These are phyloP conservation scores for Montipora capricornis DNA, from an alignment of 64 coral and sea anemone genomes.

Conservation along the genomic window DNA sequence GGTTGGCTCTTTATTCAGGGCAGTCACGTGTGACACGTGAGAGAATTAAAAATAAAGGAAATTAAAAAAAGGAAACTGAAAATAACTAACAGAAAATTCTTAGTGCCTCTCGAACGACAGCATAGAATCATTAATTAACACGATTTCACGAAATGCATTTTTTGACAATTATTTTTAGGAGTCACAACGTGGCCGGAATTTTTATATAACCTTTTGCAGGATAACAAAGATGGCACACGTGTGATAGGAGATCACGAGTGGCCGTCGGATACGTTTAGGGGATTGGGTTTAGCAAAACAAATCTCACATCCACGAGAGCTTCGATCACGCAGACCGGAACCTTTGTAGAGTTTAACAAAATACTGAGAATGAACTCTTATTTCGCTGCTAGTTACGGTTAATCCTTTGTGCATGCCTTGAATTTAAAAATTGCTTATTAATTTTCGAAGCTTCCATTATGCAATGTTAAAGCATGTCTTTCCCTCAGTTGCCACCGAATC, in stretches of 20 bases:
- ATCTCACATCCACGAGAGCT: background rate
- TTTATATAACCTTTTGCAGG: background rate
- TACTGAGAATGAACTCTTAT: background rate
- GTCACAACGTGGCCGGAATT: background rate
- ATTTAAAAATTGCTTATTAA: too few species aligned
- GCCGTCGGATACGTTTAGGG: background rate
- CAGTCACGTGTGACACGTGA: background rate
- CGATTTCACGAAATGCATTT: too few species aligned
- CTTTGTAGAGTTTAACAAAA: background rate
- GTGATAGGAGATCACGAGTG: background rate
- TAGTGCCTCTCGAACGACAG: too few species aligned
- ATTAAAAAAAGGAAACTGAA: background rate
- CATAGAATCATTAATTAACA: too few species aligned
- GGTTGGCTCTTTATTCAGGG: background rate
- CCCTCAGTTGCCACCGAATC: too few species aligned
- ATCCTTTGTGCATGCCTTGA: too few species aligned
- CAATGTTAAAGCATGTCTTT: too few species aligned
- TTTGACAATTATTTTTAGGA: too few species aligned
- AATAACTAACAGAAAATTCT: background rate
- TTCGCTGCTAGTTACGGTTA: too few species aligned
- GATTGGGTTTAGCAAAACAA: background rate
- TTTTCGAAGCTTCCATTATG: too few species aligned
- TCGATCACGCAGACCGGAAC: conserved; percentile 10
- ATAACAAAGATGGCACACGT: background rate
- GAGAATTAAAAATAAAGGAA: background rate